phyloP scores from a whole-genome alignment of 1,140 invertebrate species.

The Acromyrmex echinatior region DNA sequence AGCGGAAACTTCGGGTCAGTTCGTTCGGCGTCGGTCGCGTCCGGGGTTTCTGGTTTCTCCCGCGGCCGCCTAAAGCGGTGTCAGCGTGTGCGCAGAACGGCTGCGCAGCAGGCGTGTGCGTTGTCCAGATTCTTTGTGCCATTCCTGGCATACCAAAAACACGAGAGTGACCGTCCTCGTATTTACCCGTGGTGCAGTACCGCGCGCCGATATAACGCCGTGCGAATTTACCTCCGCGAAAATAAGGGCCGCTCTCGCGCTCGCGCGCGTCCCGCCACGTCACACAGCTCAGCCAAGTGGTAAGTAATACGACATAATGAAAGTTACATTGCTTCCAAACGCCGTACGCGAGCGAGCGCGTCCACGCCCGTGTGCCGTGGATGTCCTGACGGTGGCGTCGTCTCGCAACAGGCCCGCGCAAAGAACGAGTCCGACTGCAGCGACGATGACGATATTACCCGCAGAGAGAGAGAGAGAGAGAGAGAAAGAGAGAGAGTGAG shows the following conservation, averaged over 20 bases:
- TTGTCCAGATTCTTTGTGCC: constrained; percentile 98
- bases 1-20: constrained; percentile 77
- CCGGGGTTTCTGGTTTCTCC: constrained; percentile 86
- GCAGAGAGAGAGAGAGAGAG: constrained; percentile 51
- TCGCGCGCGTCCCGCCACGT: constrained; percentile 84
- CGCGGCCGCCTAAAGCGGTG: constrained; percentile 88
- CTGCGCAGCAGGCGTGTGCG: constrained; percentile 94
- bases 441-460: constrained; percentile 70
- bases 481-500: constrained; percentile 22
- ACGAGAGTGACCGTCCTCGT: constrained; percentile 91
- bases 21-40: constrained; percentile 68
- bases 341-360: constrained; percentile 69
- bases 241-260: constrained; percentile 80
- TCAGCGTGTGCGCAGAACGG: constrained; percentile 92
- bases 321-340: constrained; percentile 59
- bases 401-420: constrained; percentile 70
- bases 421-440: constrained; percentile 68
- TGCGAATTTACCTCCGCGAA: constrained; percentile 70
- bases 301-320: constrained; percentile 86
- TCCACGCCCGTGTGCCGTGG: constrained; percentile 71
- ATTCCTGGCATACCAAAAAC: constrained; percentile 97
- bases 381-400: constrained; percentile 68
- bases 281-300: constrained; percentile 88
- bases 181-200: constrained; percentile 88
- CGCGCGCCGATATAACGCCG: constrained; percentile 77